Percentiles rank a stretch among this genome's conserved stretches.
Evolutionary conservation across 2,797 vertebrate genomes (phyloP).

Genomic region (Acrossocheilus wenchowensis): DNA sequence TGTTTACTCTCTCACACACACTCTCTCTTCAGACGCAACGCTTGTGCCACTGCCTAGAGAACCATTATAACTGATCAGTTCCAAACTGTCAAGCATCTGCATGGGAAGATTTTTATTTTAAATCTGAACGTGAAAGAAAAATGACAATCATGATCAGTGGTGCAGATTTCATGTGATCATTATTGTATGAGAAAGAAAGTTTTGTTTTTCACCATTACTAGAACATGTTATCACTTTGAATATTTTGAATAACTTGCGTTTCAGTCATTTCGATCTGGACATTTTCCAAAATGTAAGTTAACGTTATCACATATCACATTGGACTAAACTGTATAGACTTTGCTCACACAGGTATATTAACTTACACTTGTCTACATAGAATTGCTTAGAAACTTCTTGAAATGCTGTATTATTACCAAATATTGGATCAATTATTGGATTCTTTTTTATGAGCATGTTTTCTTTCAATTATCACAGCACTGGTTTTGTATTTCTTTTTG

Average conservation of each 20-base stretch:
- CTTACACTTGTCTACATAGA: background rate
- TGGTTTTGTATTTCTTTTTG: background rate
- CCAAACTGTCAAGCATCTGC: constrained; percentile 39
- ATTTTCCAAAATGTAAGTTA: background rate
- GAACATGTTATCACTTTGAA: background rate
- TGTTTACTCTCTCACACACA: constrained; percentile 55
- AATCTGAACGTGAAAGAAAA: background rate
- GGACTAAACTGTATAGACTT: background rate
- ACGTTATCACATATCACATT: background rate
- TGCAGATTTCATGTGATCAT: background rate
- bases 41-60: constrained; percentile 27
- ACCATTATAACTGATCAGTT: constrained; percentile 42
- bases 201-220: background rate
- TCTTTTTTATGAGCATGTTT: background rate
- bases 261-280: background rate
- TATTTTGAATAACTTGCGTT: background rate
- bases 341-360: background rate
- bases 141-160: background rate
- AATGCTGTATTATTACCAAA: background rate
- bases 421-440: background rate
- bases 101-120: constrained; percentile 7
- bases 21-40: constrained; percentile 12
- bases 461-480: background rate
- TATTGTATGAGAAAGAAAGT: background rate
- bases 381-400: background rate